Evolutionary conservation across 92 coral and sea anemone species (phyloP), one percentile per base, ranked within the genome.

Genomic region (Palythoa heliodiscus): DNA sequence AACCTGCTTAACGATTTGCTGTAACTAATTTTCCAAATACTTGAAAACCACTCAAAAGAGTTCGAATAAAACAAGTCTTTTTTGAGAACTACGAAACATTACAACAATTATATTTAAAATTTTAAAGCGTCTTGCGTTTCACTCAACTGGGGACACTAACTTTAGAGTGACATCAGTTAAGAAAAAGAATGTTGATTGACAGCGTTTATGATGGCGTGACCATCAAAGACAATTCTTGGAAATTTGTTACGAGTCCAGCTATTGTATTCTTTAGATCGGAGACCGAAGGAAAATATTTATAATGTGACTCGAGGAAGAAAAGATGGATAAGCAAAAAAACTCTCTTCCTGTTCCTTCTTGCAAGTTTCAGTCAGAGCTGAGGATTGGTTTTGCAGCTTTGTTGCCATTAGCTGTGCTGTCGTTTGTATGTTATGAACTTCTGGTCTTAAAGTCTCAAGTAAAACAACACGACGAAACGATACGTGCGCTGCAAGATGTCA

Each of bases 391-490:
- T 20, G 58, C 52, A 40, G 84, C 74, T 47, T 48, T 50, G 73
- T 5, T 80, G 11, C 43, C 74, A 15, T 16, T 80, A 15, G 57
- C 70, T 9, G 39, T 80, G 63, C 23, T 80, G n/a, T 40, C 23
- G 39, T 64, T 24, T 64, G 5, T 43, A 35, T 80, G 75, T 40
- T 76, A 61, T 53, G 87, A 87, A 84, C 43, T 87, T 17, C 73
- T 81, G 19, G 75, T 75, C 23, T 47, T 89, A 23, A 82, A 75
- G 67, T 82, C 87, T 39, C 84, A 82, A 61, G 70, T 82, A 54
- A 89, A 77, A 52, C 87, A 87, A 60, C 92, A 87, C 29, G 84
- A 87, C 39, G 73, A 43, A 53, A 67, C 76, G 78, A 87, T 89
- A 39, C 68, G 76, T 15, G 58, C 84, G 37, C 60, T 82, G 71